These are phyloP conservation scores for Caenorhabditis wallacei DNA, from an alignment of 2,888 invertebrate genomes.

Conservation along the genomic window DNA sequence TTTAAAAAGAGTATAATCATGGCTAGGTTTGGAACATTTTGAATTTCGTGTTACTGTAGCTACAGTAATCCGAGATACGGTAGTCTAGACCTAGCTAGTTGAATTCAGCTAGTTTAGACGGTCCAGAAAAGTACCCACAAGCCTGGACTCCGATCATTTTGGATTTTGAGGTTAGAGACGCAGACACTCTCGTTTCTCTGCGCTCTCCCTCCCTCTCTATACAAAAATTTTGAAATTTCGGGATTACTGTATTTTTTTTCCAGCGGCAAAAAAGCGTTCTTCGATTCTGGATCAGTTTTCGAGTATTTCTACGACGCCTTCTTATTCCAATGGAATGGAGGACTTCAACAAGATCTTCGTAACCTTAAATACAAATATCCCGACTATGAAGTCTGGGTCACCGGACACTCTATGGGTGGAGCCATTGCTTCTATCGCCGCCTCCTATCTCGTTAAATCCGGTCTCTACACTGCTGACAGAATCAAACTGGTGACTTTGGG, in stretches of 20 bases:
- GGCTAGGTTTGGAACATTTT: neutral
- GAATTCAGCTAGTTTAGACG: too few relatives aligned
- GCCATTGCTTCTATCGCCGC: conserved; percentile 73
- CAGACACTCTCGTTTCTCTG: too few relatives aligned
- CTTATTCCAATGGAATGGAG: conserved; percentile 66
- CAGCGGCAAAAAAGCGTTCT: conserved; percentile 59
- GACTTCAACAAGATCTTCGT: conserved; percentile 57
- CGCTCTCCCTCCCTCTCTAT: too few relatives aligned
- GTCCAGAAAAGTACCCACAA: too few relatives aligned
- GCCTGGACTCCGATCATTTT: too few relatives aligned
- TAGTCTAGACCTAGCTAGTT: too few relatives aligned
- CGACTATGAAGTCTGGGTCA: conserved; percentile 68
- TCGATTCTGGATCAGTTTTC: conserved; percentile 68
- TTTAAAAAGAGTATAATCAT: too few relatives aligned
- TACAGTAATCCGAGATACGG: too few relatives aligned
- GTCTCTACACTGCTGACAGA: conserved; percentile 56
- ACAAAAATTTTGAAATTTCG: too few relatives aligned
- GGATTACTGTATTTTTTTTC: too few relatives aligned
- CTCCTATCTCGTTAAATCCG: conserved; percentile 61
- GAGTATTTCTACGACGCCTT: conserved; percentile 74
- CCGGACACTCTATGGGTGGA: conserved; percentile 72
- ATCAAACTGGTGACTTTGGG: conserved; percentile 73
- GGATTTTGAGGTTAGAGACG: too few relatives aligned
- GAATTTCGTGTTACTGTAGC: too few relatives aligned
- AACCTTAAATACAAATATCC: conserved; percentile 65